Conservation (phyloP, 2,888 invertebrate genomes). For the Melanostoma mellinum region DNA sequence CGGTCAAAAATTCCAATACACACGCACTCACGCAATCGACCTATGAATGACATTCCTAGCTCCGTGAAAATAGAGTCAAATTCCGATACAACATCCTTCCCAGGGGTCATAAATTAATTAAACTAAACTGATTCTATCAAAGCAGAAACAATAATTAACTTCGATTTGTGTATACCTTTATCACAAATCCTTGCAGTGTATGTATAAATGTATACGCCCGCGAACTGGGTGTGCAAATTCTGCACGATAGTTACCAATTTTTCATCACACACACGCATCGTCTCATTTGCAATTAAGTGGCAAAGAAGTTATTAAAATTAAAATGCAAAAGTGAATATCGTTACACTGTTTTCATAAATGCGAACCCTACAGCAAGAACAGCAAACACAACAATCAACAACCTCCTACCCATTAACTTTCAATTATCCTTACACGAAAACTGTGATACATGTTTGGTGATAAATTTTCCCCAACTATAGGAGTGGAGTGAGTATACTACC, state of each 20-base stretch:
- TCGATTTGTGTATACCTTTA: not conserved
- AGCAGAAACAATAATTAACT: not conserved
- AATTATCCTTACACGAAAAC: slow-evolving; percentile 53
- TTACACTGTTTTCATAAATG: slow-evolving; percentile 9
- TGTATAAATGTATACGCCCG: no score
- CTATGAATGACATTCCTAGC: no score
- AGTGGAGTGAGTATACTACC: not conserved
- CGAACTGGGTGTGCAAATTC: no score
- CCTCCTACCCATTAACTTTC: slow-evolving; percentile 40
- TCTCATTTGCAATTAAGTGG: slow-evolving; percentile 26
- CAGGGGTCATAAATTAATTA: no score
- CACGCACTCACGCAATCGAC: no score
- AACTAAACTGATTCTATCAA: not conserved
- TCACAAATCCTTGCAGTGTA: no score
- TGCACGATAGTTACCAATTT: slow-evolving; percentile 15
- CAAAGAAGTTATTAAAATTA: slow-evolving; percentile 35
- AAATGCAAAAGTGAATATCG: slow-evolving; percentile 34
- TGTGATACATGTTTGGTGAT: slow-evolving; percentile 43
- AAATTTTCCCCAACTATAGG: slow-evolving; percentile 7
- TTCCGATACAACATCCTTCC: no score
- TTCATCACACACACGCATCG: slow-evolving; percentile 7
- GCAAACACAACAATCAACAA: not conserved
- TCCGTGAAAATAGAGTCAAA: no score
- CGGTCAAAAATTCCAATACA: no score
- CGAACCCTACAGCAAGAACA: slow-evolving; percentile 4